Evolutionary conservation across 1,140 invertebrate species (phyloP).

Genomic region (Panagrolaimus sp.): DNA sequence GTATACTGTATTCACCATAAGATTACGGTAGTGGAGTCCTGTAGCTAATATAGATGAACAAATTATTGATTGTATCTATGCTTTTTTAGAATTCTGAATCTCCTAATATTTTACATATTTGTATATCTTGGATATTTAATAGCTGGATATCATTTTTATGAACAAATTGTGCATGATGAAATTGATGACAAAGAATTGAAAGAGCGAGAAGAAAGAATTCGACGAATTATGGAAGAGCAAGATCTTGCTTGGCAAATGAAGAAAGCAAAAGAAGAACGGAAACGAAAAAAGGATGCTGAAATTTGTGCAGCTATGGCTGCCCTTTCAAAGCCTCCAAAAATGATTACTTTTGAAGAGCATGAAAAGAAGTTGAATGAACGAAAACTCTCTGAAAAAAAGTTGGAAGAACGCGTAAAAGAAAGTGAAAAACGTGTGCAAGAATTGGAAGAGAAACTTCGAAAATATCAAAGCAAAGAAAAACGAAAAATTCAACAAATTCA

Average conservation of each 20-base stretch:
- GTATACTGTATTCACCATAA: too few relatives aligned
- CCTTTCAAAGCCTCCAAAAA: not conserved
- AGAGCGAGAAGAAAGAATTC: not conserved
- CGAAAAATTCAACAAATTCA: not conserved
- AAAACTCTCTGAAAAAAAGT: not conserved
- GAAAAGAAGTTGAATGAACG: not conserved
- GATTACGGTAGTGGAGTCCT: too few relatives aligned
- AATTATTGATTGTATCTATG: too few relatives aligned
- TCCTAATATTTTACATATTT: not conserved
- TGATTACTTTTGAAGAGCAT: not conserved
- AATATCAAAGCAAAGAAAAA: not conserved
- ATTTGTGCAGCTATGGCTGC: too few relatives aligned
- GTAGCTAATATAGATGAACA: too few relatives aligned
- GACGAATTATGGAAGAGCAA: not conserved
- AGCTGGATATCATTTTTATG: constrained; percentile 16
- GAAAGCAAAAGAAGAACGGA: constrained; percentile 7
- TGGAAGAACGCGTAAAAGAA: constrained; percentile 3
- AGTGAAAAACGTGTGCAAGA: not conserved
- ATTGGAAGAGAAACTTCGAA: not conserved
- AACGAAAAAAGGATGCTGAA: not conserved
- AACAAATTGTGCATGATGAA: not conserved
- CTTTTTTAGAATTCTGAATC: constrained; percentile 5
- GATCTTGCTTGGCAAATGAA: constrained; percentile 12
- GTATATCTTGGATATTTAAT: not conserved
- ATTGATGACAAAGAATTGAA: not conserved